phyloP scores from a whole-genome alignment of 2,888 invertebrate genomes.

The Amphipoea oculea region DNA sequence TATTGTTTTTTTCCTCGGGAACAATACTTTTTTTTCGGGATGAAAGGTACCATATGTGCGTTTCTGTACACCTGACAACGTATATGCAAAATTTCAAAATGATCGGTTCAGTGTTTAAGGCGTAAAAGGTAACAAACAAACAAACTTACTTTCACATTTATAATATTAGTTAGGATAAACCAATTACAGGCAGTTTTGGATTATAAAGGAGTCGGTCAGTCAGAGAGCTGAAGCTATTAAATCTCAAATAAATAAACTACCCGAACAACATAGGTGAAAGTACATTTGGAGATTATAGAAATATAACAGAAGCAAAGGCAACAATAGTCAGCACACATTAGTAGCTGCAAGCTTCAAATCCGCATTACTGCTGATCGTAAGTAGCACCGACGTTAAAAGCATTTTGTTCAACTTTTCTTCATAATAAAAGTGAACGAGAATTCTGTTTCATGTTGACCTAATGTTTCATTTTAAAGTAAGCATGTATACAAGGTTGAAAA shows the following conservation, averaged over 20 bases:
- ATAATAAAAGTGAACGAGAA: conserved; percentile 19
- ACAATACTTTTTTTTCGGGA: too few relatives aligned
- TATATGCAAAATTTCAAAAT: too few relatives aligned
- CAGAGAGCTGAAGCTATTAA: neutral
- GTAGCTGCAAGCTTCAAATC: conserved; percentile 13
- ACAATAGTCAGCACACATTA: conserved; percentile 17
- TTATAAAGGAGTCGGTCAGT: neutral
- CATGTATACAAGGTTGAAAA: conserved; percentile 40
- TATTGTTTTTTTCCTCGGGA: too few relatives aligned
- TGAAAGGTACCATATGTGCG: too few relatives aligned
- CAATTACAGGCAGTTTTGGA: neutral
- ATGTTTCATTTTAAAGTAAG: conserved; percentile 41
- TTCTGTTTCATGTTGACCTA: conserved; percentile 9
- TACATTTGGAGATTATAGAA: neutral
- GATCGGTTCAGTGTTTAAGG: too few relatives aligned
- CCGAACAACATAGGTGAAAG: neutral
- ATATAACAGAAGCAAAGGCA: neutral
- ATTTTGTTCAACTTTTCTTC: conserved; percentile 25
- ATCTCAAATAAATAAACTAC: neutral
- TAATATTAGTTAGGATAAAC: neutral
- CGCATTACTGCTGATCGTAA: conserved; percentile 12
- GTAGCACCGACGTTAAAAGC: conserved; percentile 17
- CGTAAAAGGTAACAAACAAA: too few relatives aligned
- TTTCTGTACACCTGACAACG: too few relatives aligned
- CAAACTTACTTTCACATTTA: too few relatives aligned